A percentile compares a stretch with the other conserved stretches of the same genome.
phyloP scores from a whole-genome alignment of 2,888 invertebrate species.

The Spodoptera littoralis region DNA sequence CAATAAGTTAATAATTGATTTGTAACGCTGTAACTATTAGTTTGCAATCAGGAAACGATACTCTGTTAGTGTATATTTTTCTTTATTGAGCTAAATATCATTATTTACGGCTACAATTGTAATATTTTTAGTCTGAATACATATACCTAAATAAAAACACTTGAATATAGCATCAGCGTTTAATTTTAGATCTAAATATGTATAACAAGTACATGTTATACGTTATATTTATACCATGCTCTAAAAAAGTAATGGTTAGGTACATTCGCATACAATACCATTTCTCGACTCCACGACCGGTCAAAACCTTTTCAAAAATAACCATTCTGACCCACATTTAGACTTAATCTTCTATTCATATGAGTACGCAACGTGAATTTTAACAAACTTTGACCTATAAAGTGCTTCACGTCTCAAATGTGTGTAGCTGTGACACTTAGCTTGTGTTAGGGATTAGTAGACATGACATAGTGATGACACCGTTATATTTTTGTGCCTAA shows the following conservation, averaged over 20 bases:
- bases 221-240: not conserved
- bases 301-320: constrained; percentile 56
- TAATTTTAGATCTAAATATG: not conserved
- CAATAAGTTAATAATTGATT: constrained; percentile 50
- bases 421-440: constrained; percentile 33
- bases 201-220: too few species aligned
- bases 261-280: constrained; percentile 21
- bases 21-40: constrained; percentile 45
- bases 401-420: constrained; percentile 46
- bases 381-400: constrained; percentile 66
- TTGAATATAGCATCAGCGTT: not conserved
- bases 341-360: constrained; percentile 76
- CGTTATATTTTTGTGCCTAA: constrained; percentile 15
- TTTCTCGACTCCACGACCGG: constrained; percentile 17
- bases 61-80: constrained; percentile 16
- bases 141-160: too few species aligned
- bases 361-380: constrained; percentile 70
- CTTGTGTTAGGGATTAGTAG: constrained; percentile 27
- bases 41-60: constrained; percentile 48
- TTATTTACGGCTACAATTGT: too few species aligned
- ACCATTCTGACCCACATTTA: constrained; percentile 72
- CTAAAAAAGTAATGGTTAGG: not conserved
- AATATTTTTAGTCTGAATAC: too few species aligned
- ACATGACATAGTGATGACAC: constrained; percentile 7
- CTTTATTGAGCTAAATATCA: constrained; percentile 14